Conservation (phyloP, 64 coral and sea anemone genomes). For the Porites lutea region DNA sequence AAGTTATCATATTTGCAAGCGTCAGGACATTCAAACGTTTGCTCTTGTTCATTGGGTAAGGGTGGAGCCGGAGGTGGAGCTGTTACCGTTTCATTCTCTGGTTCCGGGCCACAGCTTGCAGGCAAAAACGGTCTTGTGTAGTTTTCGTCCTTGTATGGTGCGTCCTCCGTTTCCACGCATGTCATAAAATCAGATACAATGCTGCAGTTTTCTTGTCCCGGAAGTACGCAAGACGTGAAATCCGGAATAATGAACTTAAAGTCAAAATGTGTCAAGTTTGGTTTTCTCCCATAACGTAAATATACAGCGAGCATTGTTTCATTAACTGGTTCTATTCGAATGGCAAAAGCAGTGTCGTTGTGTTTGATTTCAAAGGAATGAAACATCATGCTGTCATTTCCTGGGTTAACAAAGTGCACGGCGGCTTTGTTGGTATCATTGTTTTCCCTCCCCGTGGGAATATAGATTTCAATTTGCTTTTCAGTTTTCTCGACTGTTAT, state of each 20-base stretch:
- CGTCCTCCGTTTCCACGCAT: background rate
- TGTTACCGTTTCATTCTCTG: background rate
- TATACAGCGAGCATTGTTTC: background rate
- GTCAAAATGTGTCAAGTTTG: slow-evolving; percentile 10
- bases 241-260: background rate
- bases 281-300: slow-evolving; percentile 6
- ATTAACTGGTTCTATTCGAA: slow-evolving; percentile 7
- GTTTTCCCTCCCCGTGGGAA: background rate
- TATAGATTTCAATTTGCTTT: slow-evolving; percentile 11
- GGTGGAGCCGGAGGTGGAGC: background rate
- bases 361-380: background rate
- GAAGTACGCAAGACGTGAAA: slow-evolving; percentile 5
- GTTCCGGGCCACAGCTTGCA: background rate
- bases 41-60: background rate
- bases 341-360: background rate
- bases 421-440: background rate
- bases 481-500: background rate
- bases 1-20: background rate
- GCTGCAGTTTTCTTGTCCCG: slow-evolving; percentile 1
- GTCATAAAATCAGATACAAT: background rate
- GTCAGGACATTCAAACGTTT: slow-evolving; percentile 4
- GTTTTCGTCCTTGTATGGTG: background rate
- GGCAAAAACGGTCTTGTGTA: background rate
- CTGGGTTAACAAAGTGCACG: background rate
- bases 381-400: background rate